A percentile compares a stretch with the other conserved stretches of the same genome.
These are phyloP conservation scores for Arbacia lixula DNA, from an alignment of 53 echinoderm and acorn worm species.

Conservation along the genomic window DNA sequence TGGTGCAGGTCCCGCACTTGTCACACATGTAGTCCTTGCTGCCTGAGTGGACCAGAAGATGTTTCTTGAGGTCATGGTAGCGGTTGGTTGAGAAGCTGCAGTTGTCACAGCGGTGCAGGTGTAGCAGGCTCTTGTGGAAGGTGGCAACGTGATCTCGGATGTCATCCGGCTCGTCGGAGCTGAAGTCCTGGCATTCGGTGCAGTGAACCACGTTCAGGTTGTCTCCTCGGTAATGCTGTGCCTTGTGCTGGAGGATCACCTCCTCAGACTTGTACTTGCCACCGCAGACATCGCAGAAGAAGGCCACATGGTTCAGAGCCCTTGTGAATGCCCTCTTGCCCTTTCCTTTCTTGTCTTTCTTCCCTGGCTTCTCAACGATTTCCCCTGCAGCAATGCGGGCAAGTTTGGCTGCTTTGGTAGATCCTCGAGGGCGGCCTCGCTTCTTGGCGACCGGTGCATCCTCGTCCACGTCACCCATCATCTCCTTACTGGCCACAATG, in stretches of 20 bases:
- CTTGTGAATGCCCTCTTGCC: not conserved
- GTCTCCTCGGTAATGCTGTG: conserved; percentile 50
- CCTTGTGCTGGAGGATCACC: conserved; percentile 65
- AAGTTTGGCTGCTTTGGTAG: conserved; percentile 33
- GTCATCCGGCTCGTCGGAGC: conserved; percentile 9
- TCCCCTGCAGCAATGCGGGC: conserved; percentile 28
- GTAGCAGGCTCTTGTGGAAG: conserved; percentile 72
- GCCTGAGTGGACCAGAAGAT: conserved; percentile 77
- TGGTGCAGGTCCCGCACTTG: conserved; percentile 80
- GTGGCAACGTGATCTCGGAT: conserved; percentile 55
- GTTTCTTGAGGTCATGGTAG: conserved; percentile 83
- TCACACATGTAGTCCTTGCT: conserved; percentile 82
- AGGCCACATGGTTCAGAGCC: conserved; percentile 59
- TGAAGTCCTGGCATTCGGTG: conserved; percentile 64
- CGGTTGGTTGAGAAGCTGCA: conserved; percentile 84
- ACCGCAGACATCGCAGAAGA: conserved; percentile 66
- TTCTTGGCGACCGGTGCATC: not conserved
- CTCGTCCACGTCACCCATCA: not conserved
- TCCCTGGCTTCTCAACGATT: conserved; percentile 1
- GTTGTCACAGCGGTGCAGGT: conserved; percentile 77
- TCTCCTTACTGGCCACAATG: not conserved
- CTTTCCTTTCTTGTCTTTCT: conserved; percentile 13
- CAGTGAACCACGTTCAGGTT: conserved; percentile 57
- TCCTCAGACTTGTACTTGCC: conserved; percentile 76
- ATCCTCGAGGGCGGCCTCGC: conserved; percentile 36